Conservation (phyloP, 2,888 invertebrate species). For the Junonia oenone region DNA sequence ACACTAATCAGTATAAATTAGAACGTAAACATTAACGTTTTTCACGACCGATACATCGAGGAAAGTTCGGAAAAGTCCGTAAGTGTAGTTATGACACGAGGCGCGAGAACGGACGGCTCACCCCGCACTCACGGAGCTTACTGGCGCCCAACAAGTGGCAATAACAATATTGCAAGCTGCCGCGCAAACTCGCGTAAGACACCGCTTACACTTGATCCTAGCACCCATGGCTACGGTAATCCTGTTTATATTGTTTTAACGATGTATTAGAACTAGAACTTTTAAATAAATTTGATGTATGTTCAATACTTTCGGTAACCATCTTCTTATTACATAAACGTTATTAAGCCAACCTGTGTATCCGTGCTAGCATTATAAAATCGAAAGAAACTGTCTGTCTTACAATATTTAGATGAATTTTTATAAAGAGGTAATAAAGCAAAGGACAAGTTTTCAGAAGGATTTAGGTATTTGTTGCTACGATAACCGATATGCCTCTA, state of each 20-base stretch:
- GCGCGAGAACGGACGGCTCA: slow-evolving; percentile 55
- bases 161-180: slow-evolving; percentile 63
- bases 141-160: slow-evolving; percentile 79
- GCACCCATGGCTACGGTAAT: slow-evolving; percentile 24
- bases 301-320: no score
- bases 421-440: no score
- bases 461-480: no score
- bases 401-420: no score
- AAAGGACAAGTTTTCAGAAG: no score
- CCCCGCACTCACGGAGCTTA: slow-evolving; percentile 67
- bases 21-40: neutral
- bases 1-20: neutral
- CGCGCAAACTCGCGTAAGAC: slow-evolving; percentile 69
- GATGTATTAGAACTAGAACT: no score
- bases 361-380: no score
- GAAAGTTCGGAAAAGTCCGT: slow-evolving; percentile 52
- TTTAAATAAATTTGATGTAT: no score
- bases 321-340: no score
- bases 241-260: neutral
- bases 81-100: slow-evolving; percentile 31
- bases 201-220: slow-evolving; percentile 36
- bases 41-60: slow-evolving; percentile 7
- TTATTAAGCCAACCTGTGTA: no score
- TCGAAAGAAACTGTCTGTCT: no score
- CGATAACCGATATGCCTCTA: no score